A percentile compares a stretch with the other conserved stretches of the same genome.
These are phyloP conservation scores for Anabacerthia variegaticeps DNA, from an alignment of 2,797 vertebrate species.

Conservation along the genomic window DNA sequence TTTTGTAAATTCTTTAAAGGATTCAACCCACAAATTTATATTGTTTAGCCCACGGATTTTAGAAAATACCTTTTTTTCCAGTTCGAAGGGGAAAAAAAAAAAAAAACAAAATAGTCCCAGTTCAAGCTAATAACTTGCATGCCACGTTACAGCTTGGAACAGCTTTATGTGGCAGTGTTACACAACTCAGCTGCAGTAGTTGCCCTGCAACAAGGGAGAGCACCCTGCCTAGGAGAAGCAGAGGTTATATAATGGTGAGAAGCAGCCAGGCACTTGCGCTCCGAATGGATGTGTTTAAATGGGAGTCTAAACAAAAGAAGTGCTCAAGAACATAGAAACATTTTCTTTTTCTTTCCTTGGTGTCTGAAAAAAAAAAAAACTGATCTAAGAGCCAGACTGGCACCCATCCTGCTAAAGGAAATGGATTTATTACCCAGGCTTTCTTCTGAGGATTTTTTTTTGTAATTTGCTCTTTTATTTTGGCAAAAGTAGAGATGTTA, in stretches of 20 bases:
- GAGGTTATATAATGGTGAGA: slow-evolving; percentile 37
- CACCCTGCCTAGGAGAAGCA: slow-evolving; percentile 58
- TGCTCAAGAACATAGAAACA: background rate
- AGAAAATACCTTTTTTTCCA: background rate
- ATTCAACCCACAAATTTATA: background rate
- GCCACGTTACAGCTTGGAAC: slow-evolving; percentile 53
- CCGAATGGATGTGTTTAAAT: background rate
- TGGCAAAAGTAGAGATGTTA: background rate
- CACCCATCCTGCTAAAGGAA: slow-evolving; percentile 18
- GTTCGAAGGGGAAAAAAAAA: background rate
- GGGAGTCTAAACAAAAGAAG: slow-evolving; percentile 36
- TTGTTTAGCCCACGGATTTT: background rate
- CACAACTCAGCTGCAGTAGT: slow-evolving; percentile 24
- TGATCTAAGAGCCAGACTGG: slow-evolving; percentile 28
- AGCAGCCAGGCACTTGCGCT: slow-evolving; percentile 10
- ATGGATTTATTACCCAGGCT: slow-evolving; percentile 23
- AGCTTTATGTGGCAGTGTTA: slow-evolving; percentile 43
- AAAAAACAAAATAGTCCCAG: background rate
- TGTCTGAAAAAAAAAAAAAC: background rate
- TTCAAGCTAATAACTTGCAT: slow-evolving; percentile 44
- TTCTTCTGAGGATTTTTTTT: background rate
- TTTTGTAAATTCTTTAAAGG: background rate
- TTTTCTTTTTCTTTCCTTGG: slow-evolving; percentile 42
- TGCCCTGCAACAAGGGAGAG: slow-evolving; percentile 53
- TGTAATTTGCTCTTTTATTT: background rate